Evolutionary conservation across 64 coral and sea anemone genomes (phyloP), one percentile per base, ranked within the genome.

Genomic region (Orbicella faveolata): DNA sequence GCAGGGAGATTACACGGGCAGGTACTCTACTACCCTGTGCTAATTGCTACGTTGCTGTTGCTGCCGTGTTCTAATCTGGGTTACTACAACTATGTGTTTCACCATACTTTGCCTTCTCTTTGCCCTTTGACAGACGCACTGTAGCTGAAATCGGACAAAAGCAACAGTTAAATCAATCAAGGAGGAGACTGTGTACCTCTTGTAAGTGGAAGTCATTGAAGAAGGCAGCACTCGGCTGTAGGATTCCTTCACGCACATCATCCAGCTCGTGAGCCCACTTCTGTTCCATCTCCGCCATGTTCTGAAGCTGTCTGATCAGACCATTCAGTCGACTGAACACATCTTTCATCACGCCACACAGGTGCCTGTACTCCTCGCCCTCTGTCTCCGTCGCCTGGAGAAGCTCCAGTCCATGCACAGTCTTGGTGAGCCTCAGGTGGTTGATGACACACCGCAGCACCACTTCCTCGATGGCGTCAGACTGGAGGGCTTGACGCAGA

Each of bases 191-290:
- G 33, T 17, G 78, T 82, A 93, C 96, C 91, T 98, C 96, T 85
- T 98, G 96, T 57, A 98, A 63, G 79, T 98, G 96, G 67, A 93
- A 91, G 11, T 96, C 94, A 78, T 96, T 96, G 79, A 96, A 99
- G 81, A 96, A 98, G 39, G 96, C 90, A 10, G 94, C 83, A 48
- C 96, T 98, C 10, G 96, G 94, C 64, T 98, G 96, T 36, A 93
- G 67, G 23, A 79, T 18, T 19, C 79, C 94, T 44, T 84, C 70
- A 5, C 80, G 52, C 16, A 98, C 83, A 73, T 98, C 96, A 13
- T 93, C 86, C 12, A 98, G 78, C 25, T 98, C 96, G n/a, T 95
- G 96, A 26, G 68, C 89, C 96, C 96, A 98, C 19, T 94, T 90
- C 84, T 93, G 88, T 79, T 98, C 96, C 17, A 95, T 77, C 68